A percentile compares a stretch with the other conserved stretches of the same genome.
Evolutionary conservation across 2,113 vertebrate genomes (phyloP).

Genomic region (Solea solea): DNA sequence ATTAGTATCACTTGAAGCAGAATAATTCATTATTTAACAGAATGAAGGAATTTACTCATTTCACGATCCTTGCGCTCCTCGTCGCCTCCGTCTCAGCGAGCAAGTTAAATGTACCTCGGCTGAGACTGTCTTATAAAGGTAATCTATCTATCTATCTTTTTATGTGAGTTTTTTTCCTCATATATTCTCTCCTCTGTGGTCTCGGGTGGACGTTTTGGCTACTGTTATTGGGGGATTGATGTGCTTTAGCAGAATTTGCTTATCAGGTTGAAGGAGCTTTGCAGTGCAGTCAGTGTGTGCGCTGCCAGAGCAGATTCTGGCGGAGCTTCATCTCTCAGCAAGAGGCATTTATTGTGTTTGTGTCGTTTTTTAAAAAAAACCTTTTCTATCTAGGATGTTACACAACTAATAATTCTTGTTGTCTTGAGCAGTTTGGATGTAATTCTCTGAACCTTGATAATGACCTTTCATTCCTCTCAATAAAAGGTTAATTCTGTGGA

Average conservation of each 20-base stretch:
- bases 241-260: constrained; percentile 14
- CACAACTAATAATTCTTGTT: background rate
- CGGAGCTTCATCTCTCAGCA: constrained; percentile 35
- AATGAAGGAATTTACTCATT: constrained; percentile 63
- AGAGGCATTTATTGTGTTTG: constrained; percentile 20
- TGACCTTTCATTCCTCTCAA: background rate
- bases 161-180: background rate
- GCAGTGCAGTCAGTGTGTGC: constrained; percentile 24
- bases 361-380: constrained; percentile 39
- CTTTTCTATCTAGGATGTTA: constrained; percentile 33
- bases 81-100: constrained; percentile 30
- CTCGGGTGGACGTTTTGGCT: constrained; percentile 37
- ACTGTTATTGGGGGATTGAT: constrained; percentile 39
- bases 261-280: constrained; percentile 5
- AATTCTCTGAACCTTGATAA: background rate
- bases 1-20: background rate
- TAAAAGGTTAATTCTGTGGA: background rate
- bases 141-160: constrained; percentile 39
- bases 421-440: background rate
- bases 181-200: constrained; percentile 25
- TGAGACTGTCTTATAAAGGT: constrained; percentile 76
- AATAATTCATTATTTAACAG: constrained; percentile 3
- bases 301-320: constrained; percentile 50
- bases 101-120: constrained; percentile 67
- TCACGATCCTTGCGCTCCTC: constrained; percentile 42